Evolutionary conservation across 2,797 vertebrate genomes (phyloP).

Genomic region (Carapus acus): DNA sequence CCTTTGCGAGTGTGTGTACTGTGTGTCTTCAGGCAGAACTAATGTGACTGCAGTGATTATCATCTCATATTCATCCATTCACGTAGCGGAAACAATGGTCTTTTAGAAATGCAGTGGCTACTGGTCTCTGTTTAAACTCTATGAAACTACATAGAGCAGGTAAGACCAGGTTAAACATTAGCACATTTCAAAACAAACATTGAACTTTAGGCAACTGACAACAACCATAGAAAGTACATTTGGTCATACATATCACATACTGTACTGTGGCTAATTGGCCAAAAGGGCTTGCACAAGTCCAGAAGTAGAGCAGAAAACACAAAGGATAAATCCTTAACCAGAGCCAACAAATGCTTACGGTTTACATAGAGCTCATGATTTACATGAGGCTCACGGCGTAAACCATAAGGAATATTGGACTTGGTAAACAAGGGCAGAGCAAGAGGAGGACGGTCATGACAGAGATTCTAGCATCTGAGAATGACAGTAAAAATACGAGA

Average conservation of each 20-base stretch:
- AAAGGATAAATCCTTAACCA: no score
- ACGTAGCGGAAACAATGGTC: constrained; percentile 1
- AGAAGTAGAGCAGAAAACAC: constrained; percentile 19
- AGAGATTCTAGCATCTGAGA: constrained; percentile 34
- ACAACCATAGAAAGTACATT: constrained; percentile 19
- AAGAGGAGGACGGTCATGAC: constrained; percentile 34
- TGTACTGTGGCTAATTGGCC: constrained; percentile 7
- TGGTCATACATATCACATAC: constrained; percentile 25
- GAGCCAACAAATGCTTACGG: constrained; percentile 26
- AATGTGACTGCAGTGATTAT: constrained; percentile 9
- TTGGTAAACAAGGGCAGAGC: constrained; percentile 32
- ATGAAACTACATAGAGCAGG: constrained; percentile 5
- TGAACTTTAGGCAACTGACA: constrained; percentile 18
- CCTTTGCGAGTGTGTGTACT: constrained; percentile 5
- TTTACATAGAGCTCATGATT: constrained; percentile 13
- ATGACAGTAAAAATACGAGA: constrained; percentile 30
- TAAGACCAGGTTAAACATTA: constrained; percentile 19
- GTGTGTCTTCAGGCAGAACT: constrained; percentile 8
- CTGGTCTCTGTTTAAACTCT: constrained; percentile 12
- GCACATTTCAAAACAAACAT: constrained; percentile 13
- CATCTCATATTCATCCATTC: no score
- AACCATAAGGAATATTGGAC: constrained; percentile 10
- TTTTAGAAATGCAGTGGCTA: constrained; percentile 1
- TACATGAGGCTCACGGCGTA: constrained; percentile 15
- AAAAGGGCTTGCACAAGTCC: constrained; percentile 19